Evolutionary conservation across 2,888 invertebrate species (phyloP).

Genomic region (Parnassius mnemosyne): DNA sequence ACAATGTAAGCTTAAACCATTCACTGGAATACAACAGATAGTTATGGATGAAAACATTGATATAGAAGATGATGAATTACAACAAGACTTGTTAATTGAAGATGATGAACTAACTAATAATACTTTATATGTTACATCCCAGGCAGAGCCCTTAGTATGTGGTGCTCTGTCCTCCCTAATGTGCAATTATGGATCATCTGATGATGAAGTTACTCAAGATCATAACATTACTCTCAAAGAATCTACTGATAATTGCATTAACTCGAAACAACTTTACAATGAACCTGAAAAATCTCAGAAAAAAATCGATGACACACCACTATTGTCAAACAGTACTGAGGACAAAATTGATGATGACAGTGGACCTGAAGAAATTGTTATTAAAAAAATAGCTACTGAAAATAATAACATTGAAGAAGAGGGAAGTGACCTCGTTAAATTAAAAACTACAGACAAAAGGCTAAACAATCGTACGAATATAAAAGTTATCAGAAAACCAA

Average conservation of each 20-base stretch:
- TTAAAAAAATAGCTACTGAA: slow-evolving; percentile 41
- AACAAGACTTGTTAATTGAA: slow-evolving; percentile 47
- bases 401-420: slow-evolving; percentile 30
- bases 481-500: slow-evolving; percentile 32
- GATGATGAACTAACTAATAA: slow-evolving; percentile 45
- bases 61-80: slow-evolving; percentile 33
- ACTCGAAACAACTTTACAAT: slow-evolving; percentile 10
- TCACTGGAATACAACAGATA: slow-evolving; percentile 70
- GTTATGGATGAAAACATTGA: slow-evolving; percentile 41
- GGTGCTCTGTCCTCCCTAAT: slow-evolving; percentile 80
- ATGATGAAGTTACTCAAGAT: slow-evolving; percentile 53
- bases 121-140: slow-evolving; percentile 25
- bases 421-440: slow-evolving; percentile 31
- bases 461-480: slow-evolving; percentile 30
- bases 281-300: slow-evolving; percentile 1
- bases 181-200: slow-evolving; percentile 79
- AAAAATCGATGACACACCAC: not conserved
- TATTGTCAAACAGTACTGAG: slow-evolving; percentile 5
- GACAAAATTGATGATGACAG: slow-evolving; percentile 58
- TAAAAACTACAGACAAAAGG: slow-evolving; percentile 33
- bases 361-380: slow-evolving; percentile 73
- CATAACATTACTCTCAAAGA: slow-evolving; percentile 12
- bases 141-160: slow-evolving; percentile 57
- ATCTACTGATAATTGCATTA: slow-evolving; percentile 18
- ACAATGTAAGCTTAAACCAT: slow-evolving; percentile 63